A percentile compares a stretch with the other conserved stretches of the same genome.
Evolutionary conservation across 2,113 vertebrate genomes (phyloP).

Genomic region (Passer montanus): DNA sequence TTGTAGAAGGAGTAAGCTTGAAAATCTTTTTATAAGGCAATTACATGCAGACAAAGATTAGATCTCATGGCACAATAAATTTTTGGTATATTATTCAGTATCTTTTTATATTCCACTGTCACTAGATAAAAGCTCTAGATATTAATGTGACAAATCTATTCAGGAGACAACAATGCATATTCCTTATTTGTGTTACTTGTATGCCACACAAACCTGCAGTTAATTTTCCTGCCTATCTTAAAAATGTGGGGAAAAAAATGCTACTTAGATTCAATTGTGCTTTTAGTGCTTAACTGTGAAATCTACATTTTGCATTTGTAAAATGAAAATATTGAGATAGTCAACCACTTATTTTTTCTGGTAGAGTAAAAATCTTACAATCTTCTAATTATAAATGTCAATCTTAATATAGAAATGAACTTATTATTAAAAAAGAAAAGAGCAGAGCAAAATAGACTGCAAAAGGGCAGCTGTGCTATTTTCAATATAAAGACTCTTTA

Average conservation of each 20-base stretch:
- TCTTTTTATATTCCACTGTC: constrained; percentile 75
- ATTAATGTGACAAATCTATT: constrained; percentile 78
- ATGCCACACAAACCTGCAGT: constrained; percentile 68
- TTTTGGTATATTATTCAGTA: constrained; percentile 74
- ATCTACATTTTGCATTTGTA: constrained; percentile 64
- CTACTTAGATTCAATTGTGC: constrained; percentile 60
- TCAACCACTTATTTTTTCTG: constrained; percentile 63
- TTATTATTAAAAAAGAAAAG: constrained; percentile 36
- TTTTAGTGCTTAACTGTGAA: constrained; percentile 65
- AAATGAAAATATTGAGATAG: constrained; percentile 71
- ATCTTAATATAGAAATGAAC: constrained; percentile 65
- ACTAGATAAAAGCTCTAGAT: constrained; percentile 74
- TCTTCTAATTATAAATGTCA: constrained; percentile 64
- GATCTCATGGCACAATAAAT: constrained; percentile 74
- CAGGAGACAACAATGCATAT: constrained; percentile 71
- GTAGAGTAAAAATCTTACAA: constrained; percentile 50
- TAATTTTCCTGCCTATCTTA: constrained; percentile 73
- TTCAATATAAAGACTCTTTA: background rate
- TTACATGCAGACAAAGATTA: constrained; percentile 78
- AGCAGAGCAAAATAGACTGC: constrained; percentile 5
- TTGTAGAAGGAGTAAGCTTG: constrained; percentile 67
- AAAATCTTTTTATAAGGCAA: constrained; percentile 80
- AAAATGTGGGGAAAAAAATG: constrained; percentile 69
- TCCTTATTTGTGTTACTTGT: constrained; percentile 74
- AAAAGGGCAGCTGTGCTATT: background rate